Evolutionary conservation across 1,140 invertebrate genomes (phyloP).

Genomic region (Cydia amplana): DNA sequence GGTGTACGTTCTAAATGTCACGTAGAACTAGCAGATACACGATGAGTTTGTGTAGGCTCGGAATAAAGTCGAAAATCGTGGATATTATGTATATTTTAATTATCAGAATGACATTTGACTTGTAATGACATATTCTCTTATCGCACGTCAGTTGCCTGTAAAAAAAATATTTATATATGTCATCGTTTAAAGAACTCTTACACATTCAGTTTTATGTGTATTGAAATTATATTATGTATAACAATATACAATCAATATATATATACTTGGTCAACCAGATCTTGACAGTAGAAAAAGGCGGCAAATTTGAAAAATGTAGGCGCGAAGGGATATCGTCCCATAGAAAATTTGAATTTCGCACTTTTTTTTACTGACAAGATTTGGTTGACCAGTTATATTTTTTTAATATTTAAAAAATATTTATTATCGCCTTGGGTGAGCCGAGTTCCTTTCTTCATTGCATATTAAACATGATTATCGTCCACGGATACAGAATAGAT

Average conservation of each 20-base stretch:
- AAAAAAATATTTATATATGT: neutral
- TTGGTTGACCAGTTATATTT: no score
- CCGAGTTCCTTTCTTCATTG: no score
- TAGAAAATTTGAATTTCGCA: no score
- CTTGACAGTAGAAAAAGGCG: no score
- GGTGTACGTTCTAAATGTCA: conserved; percentile 52
- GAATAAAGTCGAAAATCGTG: conserved; percentile 32
- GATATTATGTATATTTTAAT: conserved; percentile 24
- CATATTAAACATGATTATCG: no score
- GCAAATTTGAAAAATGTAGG: no score
- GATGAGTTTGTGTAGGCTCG: neutral
- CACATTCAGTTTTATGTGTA: neutral
- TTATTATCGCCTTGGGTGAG: no score
- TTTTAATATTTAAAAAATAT: no score
- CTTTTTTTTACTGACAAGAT: no score
- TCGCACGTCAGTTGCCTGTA: neutral
- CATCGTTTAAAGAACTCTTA: neutral
- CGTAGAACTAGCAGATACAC: conserved; percentile 48
- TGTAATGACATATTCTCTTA: conserved; percentile 6
- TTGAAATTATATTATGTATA: neutral
- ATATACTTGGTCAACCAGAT: neutral
- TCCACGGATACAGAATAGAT: no score
- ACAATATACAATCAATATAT: neutral
- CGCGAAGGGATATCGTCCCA: no score
- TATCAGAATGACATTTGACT: conserved; percentile 31